Conservation (phyloP, 2,888 invertebrate species). For the Phrixothrix hirtus region DNA sequence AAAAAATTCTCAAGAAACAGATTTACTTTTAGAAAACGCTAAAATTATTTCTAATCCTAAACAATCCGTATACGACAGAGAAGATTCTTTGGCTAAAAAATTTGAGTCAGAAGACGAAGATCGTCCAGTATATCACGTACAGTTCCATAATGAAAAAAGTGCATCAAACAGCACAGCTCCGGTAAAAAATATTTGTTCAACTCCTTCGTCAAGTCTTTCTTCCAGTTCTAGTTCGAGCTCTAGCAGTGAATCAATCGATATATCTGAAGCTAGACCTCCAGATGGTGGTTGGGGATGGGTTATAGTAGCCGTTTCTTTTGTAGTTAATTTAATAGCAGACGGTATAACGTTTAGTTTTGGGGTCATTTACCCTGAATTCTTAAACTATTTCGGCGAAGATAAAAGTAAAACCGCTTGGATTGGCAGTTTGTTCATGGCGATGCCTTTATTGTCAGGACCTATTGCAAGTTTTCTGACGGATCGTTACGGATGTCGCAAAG, state of each 20-base stretch:
- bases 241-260: constrained; percentile 66
- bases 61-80: neutral
- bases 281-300: constrained; percentile 96
- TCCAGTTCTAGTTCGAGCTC: constrained; percentile 57
- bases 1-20: constrained; percentile 28
- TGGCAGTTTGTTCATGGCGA: constrained; percentile 87
- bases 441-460: constrained; percentile 85
- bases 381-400: constrained; percentile 81
- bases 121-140: constrained; percentile 60
- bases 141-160: constrained; percentile 58
- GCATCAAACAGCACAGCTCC: constrained; percentile 35
- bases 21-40: constrained; percentile 26
- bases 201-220: constrained; percentile 47
- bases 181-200: constrained; percentile 36
- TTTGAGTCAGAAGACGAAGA: constrained; percentile 41
- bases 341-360: constrained; percentile 93
- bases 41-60: constrained; percentile 3
- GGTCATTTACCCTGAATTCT: constrained; percentile 82
- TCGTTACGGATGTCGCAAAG: constrained; percentile 78
- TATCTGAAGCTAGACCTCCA: constrained; percentile 72
- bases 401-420: constrained; percentile 90
- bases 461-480: constrained; percentile 83
- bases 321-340: constrained; percentile 89
- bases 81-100: constrained; percentile 4
- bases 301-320: constrained; percentile 84